Percentiles rank a stretch among this genome's conserved stretches.
Conservation (phyloP, 2,113 vertebrate species). For the Siniperca knerii region DNA sequence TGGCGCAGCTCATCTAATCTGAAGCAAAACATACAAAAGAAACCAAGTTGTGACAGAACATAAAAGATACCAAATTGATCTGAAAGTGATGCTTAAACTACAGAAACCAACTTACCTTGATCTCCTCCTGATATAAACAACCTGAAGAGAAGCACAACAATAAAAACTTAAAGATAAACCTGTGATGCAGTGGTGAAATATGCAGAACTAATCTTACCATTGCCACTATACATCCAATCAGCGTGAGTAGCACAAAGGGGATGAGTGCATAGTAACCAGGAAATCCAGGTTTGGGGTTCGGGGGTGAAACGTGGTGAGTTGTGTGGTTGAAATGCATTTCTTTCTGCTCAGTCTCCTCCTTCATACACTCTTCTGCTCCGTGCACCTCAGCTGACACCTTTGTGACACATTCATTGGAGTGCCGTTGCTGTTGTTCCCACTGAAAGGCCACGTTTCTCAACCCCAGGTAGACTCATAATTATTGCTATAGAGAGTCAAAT, state of each 20-base stretch:
- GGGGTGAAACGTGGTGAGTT: constrained; percentile 37
- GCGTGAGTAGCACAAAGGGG: constrained; percentile 16
- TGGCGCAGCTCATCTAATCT: constrained; percentile 70
- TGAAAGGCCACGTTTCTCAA: constrained; percentile 4
- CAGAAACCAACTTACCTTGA: constrained; percentile 36
- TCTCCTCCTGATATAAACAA: constrained; percentile 58
- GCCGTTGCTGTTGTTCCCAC: constrained; percentile 16
- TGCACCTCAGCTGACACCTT: constrained; percentile 48
- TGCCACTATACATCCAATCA: constrained; percentile 53
- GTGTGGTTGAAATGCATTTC: constrained; percentile 62
- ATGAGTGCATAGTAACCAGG: constrained; percentile 52
- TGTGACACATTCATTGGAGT: constrained; percentile 59
- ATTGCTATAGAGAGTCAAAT: neutral
- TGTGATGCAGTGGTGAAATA: neutral
- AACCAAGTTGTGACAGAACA: neutral
- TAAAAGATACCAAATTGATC: neutral
- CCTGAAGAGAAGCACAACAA: constrained; percentile 46
- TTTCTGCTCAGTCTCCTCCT: neutral
- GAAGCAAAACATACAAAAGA: neutral
- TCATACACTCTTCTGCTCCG: neutral
- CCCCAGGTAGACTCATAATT: neutral
- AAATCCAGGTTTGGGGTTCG: neutral
- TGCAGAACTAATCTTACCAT: constrained; percentile 55
- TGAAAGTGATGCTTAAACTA: neutral
- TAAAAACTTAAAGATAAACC: neutral